Evolutionary conservation across 2,113 vertebrate genomes (phyloP).

Genomic region (Cyprinodon brontotheroides): DNA sequence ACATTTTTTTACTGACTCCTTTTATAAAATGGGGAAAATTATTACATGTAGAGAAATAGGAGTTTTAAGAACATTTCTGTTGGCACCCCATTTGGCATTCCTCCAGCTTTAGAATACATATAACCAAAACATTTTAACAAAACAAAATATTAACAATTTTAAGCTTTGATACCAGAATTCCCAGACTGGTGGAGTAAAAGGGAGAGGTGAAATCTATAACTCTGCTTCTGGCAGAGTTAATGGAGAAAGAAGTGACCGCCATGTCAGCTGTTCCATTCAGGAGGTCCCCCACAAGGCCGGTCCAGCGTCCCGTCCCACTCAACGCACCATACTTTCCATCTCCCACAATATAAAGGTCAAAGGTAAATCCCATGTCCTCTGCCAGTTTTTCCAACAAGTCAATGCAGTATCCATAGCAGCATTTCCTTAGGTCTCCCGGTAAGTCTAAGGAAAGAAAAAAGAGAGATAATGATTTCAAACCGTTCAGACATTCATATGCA

Average conservation of each 20-base stretch:
- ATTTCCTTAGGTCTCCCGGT: constrained; percentile 81
- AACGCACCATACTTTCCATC: constrained; percentile 91
- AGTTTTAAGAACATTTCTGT: neutral
- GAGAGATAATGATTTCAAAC: constrained; percentile 27
- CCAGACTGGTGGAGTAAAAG: constrained; percentile 97
- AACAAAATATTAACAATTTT: constrained; percentile 27
- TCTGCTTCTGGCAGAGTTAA: constrained; percentile 91
- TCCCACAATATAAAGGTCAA: constrained; percentile 93
- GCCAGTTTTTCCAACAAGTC: constrained; percentile 92
- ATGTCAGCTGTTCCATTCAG: constrained; percentile 89
- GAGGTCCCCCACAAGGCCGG: constrained; percentile 92
- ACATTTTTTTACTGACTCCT: too few species aligned
- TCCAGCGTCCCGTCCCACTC: constrained; percentile 88
- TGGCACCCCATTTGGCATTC: neutral
- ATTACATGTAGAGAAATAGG: neutral
- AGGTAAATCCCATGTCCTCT: constrained; percentile 89
- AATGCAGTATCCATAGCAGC: constrained; percentile 96
- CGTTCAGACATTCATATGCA: neutral
- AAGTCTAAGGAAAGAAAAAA: constrained; percentile 49
- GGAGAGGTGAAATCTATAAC: constrained; percentile 97
- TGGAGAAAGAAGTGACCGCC: constrained; percentile 96
- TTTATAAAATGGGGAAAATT: neutral
- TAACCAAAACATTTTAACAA: neutral
- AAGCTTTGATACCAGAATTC: constrained; percentile 82
- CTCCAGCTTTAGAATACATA: neutral